A percentile compares a stretch with the other conserved stretches of the same genome.
phyloP scores from a whole-genome alignment of 2,113 vertebrate species.

The Ammodytes marinus region DNA sequence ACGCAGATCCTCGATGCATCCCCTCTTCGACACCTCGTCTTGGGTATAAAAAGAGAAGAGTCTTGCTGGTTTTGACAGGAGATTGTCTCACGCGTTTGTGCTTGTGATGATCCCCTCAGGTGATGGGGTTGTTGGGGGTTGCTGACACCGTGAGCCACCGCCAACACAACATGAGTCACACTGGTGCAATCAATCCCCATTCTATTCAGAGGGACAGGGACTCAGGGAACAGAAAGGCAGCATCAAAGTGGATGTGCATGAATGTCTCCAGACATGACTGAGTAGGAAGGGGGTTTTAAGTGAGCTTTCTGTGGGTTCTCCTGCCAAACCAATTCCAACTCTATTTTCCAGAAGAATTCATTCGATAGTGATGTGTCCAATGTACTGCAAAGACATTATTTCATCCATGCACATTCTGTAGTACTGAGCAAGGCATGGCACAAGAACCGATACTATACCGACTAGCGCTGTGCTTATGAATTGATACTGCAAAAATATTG shows the following conservation, averaged over 20 bases:
- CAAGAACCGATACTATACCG: too few species aligned
- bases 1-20: neutral
- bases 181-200: slow-evolving; percentile 66
- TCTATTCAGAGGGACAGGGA: slow-evolving; percentile 51
- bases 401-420: slow-evolving; percentile 17
- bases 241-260: slow-evolving; percentile 49
- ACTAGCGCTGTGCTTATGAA: too few species aligned
- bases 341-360: slow-evolving; percentile 31
- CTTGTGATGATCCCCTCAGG: slow-evolving; percentile 68
- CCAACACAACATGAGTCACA: slow-evolving; percentile 71
- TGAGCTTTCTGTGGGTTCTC: slow-evolving; percentile 33
- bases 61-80: slow-evolving; percentile 53
- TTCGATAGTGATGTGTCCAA: slow-evolving; percentile 20
- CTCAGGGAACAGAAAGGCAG: slow-evolving; percentile 52
- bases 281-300: slow-evolving; percentile 48
- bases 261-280: slow-evolving; percentile 52
- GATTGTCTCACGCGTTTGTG: slow-evolving; percentile 40
- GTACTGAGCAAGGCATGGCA: slow-evolving; percentile 11
- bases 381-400: slow-evolving; percentile 10
- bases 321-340: slow-evolving; percentile 10
- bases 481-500: too few species aligned
- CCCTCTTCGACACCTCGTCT: neutral
- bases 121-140: slow-evolving; percentile 50
- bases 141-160: slow-evolving; percentile 34
- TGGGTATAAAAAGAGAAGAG: slow-evolving; percentile 1